phyloP scores from a whole-genome alignment of 2,888 invertebrate species.

The Melinopterus prodromus region DNA sequence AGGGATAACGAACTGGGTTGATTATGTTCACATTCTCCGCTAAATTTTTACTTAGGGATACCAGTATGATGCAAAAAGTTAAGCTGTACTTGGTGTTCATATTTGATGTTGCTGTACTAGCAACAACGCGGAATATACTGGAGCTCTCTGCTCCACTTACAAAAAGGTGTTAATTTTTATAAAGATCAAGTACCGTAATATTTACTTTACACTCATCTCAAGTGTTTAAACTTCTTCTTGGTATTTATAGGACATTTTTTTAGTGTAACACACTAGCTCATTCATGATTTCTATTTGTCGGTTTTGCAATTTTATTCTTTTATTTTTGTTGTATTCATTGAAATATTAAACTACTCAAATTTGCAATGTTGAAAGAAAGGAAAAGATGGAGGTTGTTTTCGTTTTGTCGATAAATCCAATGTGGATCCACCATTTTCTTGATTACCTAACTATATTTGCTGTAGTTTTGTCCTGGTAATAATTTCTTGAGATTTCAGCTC shows the following conservation, averaged over 20 bases:
- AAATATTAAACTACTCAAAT: no score
- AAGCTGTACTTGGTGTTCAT: background rate
- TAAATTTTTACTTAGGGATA: slow-evolving; percentile 17
- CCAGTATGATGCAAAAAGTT: background rate
- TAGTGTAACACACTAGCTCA: background rate
- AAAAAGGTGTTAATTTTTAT: background rate
- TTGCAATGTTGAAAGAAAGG: no score
- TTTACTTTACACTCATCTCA: background rate
- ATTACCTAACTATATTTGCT: no score
- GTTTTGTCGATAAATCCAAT: no score
- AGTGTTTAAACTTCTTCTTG: background rate
- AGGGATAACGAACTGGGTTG: slow-evolving; percentile 41
- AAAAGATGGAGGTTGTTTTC: no score
- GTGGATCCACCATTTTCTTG: no score
- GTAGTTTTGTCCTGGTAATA: no score
- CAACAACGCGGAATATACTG: background rate
- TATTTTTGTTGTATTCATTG: no score
- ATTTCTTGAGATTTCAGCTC: no score
- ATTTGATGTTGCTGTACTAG: background rate
- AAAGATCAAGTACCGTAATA: background rate
- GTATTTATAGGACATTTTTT: background rate
- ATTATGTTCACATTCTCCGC: slow-evolving; percentile 27
- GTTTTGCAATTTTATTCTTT: no score
- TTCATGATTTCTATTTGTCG: background rate
- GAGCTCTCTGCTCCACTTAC: background rate